Conservation (phyloP, 1,140 invertebrate species). For the Megalopta genalis region DNA sequence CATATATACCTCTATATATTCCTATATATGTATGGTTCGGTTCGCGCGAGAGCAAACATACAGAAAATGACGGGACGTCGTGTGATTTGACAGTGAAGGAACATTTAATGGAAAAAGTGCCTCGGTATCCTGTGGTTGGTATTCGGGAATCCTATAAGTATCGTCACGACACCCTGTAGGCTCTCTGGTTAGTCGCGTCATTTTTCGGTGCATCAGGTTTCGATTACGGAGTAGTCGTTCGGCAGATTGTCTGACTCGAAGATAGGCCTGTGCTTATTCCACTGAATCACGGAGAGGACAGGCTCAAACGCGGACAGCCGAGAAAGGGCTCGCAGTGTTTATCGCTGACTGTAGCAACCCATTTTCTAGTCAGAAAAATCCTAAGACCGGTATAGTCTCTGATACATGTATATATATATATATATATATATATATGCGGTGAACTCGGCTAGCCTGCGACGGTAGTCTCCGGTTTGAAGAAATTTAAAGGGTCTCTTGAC, state of each 20-base stretch:
- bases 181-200: conserved; percentile 40
- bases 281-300: not conserved
- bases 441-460: conserved; percentile 9
- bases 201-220: conserved; percentile 43
- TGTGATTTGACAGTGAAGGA: conserved; percentile 68
- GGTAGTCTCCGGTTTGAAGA: conserved; percentile 11
- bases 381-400: conserved; percentile 27
- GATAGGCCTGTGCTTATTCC: conserved; percentile 1
- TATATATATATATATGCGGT: not conserved
- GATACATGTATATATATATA: not conserved
- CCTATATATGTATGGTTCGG: conserved; percentile 51
- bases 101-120: conserved; percentile 57
- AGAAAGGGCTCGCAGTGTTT: conserved; percentile 22
- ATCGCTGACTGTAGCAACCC: conserved; percentile 18
- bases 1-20: not conserved
- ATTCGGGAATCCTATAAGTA: conserved; percentile 39
- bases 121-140: conserved; percentile 52
- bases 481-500: conserved; percentile 6
- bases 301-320: not conserved
- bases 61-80: conserved; percentile 53
- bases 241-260: not conserved
- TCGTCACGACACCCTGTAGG: conserved; percentile 19
- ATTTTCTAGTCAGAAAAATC: conserved; percentile 20
- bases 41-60: conserved; percentile 41
- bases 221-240: conserved; percentile 37